These are phyloP conservation scores for Diabrotica undecimpunctata DNA, from an alignment of 1,140 invertebrate species.

Conservation along the genomic window DNA sequence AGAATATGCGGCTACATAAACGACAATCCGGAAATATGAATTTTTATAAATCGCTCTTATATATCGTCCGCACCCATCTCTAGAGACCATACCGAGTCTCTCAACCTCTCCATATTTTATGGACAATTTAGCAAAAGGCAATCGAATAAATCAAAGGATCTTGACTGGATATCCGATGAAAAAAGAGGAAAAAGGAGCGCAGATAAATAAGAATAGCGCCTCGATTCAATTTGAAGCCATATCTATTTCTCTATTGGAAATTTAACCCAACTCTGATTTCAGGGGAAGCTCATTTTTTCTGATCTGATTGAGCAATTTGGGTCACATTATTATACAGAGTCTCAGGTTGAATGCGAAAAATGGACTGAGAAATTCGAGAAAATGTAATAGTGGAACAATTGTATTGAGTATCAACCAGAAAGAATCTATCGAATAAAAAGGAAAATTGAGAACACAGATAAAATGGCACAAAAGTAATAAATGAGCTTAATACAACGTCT, in stretches of 20 bases:
- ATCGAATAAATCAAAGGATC: background rate
- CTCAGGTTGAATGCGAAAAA: background rate
- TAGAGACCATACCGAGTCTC: background rate
- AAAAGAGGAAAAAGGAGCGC: background rate
- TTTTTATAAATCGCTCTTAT: too few relatives aligned
- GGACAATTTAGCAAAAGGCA: slow-evolving; percentile 2
- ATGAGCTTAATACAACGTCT: too few relatives aligned
- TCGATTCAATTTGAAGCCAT: slow-evolving; percentile 2
- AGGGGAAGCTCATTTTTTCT: slow-evolving; percentile 1
- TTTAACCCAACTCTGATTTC: background rate
- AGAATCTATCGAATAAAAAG: too few relatives aligned
- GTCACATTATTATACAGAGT: background rate
- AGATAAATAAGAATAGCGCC: slow-evolving; percentile 2
- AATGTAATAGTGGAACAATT: background rate
- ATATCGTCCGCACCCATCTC: background rate
- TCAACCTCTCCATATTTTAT: background rate
- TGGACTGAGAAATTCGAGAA: background rate
- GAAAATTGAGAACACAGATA: too few relatives aligned
- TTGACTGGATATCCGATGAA: background rate
- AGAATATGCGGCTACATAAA: too few relatives aligned
- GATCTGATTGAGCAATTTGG: slow-evolving; percentile 1
- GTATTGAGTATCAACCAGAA: too few relatives aligned
- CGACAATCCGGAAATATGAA: too few relatives aligned
- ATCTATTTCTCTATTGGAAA: slow-evolving; percentile 2
- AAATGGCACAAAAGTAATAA: too few relatives aligned